phyloP scores from a whole-genome alignment of 2,888 invertebrate species.

The Yponomeuta plumbellus region DNA sequence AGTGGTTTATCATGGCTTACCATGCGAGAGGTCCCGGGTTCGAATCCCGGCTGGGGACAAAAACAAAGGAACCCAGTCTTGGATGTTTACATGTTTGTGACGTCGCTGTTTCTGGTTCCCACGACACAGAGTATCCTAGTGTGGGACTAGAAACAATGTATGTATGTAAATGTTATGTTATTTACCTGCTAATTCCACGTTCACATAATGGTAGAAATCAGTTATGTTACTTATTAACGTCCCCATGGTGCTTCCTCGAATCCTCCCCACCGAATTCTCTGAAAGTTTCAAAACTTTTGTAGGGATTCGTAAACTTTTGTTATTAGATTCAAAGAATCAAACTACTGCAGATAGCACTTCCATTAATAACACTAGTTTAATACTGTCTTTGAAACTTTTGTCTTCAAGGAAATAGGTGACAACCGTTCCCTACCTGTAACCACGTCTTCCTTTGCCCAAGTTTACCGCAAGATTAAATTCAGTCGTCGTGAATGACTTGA shows the following conservation, averaged over 20 bases:
- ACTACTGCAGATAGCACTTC: no score
- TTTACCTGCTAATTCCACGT: constrained; percentile 61
- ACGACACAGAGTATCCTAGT: no score
- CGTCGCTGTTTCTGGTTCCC: no score
- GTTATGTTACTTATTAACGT: constrained; percentile 55
- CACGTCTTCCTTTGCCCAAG: constrained; percentile 31
- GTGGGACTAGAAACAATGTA: no score
- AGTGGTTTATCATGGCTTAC: no score
- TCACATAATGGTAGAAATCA: constrained; percentile 53
- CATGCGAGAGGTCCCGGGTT: no score
- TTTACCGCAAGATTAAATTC: constrained; percentile 31
- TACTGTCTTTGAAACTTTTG: neutral
- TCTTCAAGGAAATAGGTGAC: neutral
- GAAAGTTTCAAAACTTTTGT: neutral
- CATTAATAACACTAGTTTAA: no score
- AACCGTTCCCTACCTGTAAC: constrained; percentile 1
- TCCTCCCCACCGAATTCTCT: neutral
- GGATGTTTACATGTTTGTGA: no score
- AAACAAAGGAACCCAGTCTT: no score
- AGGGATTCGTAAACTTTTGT: neutral
- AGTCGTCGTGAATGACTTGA: neutral
- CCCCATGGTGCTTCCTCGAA: constrained; percentile 39
- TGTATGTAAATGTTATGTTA: no score
- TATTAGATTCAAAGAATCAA: no score
- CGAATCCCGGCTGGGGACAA: no score